Base-by-base conservation (phyloP, 2,888 invertebrate genomes). In the Hypomecis atomaria region DNA sequence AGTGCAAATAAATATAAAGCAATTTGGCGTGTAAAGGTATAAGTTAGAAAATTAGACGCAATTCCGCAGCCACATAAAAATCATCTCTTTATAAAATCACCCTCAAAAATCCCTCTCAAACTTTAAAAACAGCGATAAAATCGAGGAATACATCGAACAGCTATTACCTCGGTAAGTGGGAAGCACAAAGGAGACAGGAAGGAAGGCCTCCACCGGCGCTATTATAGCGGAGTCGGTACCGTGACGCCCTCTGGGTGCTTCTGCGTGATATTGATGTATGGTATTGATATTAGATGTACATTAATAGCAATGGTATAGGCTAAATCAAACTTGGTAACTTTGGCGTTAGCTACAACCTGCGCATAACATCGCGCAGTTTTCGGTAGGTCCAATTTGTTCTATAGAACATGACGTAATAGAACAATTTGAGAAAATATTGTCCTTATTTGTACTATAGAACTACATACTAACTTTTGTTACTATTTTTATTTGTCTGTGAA, bases 91-190 rank as follows among this genome's bases (percentile, higher is more conserved):
- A 40, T 33, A 52, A 52, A 40, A 10, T 33, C 11, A 33, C 40
- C 52, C 23, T 52, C 52, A 10, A 40, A 52, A 52, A 9, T 13
- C 40, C 6, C 33, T 23, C 40, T 52, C 52, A 56, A 56, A 23
- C 47, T 43, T 43, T 33, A 47, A 56, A 38, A 38, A 33, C 47
- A 38, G 56, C 47, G 11, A 56, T 56, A 56, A 56, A 56, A 56
- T 38, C 47, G 23, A 23, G 56, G 33, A 13, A 47, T 56, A 56
- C 56, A 56, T 56, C 56, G 56, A 56, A 56, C 45, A 36, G 47
- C 56, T 56, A 56, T 56, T 56, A 56, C 56, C 47, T 37, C 23
- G 45, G 11, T 47, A 47, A 56, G 56, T 56, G 56, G 45, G 38
- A 11, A 5, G 4, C 23, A 55, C 55, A 55, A 55, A 54, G 43